Evolutionary conservation across 2,113 vertebrate species (phyloP), one percentile per base, ranked within the genome.

Genomic region (Apus apus): DNA sequence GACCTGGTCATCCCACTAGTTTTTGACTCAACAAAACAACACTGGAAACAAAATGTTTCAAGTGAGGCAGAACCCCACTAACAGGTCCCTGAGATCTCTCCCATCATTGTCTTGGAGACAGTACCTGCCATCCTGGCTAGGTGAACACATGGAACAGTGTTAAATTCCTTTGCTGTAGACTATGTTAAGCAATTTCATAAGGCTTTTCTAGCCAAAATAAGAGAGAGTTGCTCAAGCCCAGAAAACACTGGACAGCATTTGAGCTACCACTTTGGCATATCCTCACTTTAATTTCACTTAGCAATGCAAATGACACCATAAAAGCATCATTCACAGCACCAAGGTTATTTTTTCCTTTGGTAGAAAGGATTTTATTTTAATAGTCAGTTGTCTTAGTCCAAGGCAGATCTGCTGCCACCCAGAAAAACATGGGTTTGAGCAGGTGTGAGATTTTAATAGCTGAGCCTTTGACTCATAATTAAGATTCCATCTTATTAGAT

Each of bases 91-190:
- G 14, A 32, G 54, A 23, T 30, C 2, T 0, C 17, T n/a, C n/a
- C 14, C 6, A 2, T 54, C 29, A 26, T 15, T 74, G 22, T 12
- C 15, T 27, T 30, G 20, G 20, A 38, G n/a, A 23, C 5, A 23
- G 22, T 13, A 43, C n/a, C n/a, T n/a, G n/a, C n/a, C n/a, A n/a
- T n/a, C n/a, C n/a, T 83, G 48, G 13, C 34, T 85, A n/a, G 25
- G 11, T 46, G 40, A 57, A 56, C 23, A 23, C 0, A 0, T 6
- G 6, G 25, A 46, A 58, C 54, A 16, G 1, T 2, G 5, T 21
- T 34, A 11, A 29, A n/a, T 20, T 46, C 20, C 36, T 29, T 5
- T 13, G 13, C 9, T 4, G 3, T 25, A 17, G 74, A 5, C 8
- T 8, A 9, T 2, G 8, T 20, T 40, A 57, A 73, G 9, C n/a